Percentiles rank a stretch among this genome's conserved stretches.
phyloP scores from a whole-genome alignment of 1,140 invertebrate genomes.

The Nilaparvata lugens region DNA sequence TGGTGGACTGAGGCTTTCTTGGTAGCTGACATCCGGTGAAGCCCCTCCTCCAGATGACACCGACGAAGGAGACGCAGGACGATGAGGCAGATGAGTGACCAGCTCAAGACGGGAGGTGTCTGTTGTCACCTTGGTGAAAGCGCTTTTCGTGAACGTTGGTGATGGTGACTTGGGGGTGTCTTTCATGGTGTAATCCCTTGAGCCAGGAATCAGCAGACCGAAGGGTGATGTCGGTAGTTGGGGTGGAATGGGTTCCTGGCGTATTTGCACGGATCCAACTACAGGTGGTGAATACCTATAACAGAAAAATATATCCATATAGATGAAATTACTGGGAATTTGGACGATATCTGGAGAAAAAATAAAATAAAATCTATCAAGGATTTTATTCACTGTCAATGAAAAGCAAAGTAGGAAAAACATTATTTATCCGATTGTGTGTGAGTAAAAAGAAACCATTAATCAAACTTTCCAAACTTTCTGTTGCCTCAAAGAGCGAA shows the following conservation, averaged over 20 bases:
- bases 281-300: conserved; percentile 34
- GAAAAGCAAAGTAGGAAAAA: too few relatives aligned
- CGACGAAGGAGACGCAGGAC: conserved; percentile 26
- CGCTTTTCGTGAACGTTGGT: conserved; percentile 44
- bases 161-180: not conserved
- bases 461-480: too few relatives aligned
- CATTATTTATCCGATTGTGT: too few relatives aligned
- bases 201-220: conserved; percentile 16
- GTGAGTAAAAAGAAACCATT: too few relatives aligned
- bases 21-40: conserved; percentile 64
- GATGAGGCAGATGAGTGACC: conserved; percentile 32
- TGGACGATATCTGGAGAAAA: too few relatives aligned
- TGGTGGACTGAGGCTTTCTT: conserved; percentile 65
- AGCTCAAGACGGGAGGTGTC: conserved; percentile 34
- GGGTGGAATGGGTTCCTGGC: conserved; percentile 21
- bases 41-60: conserved; percentile 43
- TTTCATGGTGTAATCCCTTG: not conserved
- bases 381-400: too few relatives aligned
- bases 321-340: too few relatives aligned
- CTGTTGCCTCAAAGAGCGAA: too few relatives aligned
- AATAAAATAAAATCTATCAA: too few relatives aligned
- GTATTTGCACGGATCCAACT: conserved; percentile 17
- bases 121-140: conserved; percentile 65
- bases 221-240: conserved; percentile 25
- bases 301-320: too few relatives aligned